A percentile compares a stretch with the other conserved stretches of the same genome.
Conservation (phyloP, 2,888 invertebrate species). For the Drosophila anomelani region DNA sequence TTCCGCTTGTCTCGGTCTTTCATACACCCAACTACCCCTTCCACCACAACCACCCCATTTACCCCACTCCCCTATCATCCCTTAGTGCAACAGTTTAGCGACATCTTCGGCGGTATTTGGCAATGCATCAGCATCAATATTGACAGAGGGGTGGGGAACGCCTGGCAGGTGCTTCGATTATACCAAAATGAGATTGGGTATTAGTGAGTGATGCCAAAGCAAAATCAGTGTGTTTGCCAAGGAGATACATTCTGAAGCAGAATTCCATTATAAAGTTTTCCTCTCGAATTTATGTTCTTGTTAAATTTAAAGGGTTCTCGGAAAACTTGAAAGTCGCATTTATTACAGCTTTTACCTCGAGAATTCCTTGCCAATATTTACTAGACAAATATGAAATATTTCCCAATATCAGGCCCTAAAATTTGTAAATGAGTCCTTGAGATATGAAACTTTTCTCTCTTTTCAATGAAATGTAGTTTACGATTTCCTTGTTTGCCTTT, state of each 20-base stretch:
- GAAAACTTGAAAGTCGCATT: neutral
- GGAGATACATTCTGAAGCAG: slow-evolving; percentile 3
- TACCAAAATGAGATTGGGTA: slow-evolving; percentile 40
- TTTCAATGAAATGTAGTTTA: slow-evolving; percentile 62
- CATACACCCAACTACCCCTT: neutral
- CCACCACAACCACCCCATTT: neutral
- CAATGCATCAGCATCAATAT: slow-evolving; percentile 77
- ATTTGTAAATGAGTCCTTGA: slow-evolving; percentile 46
- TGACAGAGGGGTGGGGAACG: slow-evolving; percentile 47
- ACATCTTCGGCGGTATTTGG: slow-evolving; percentile 46
- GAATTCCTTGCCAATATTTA: slow-evolving; percentile 10
- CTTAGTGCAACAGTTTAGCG: slow-evolving; percentile 67
- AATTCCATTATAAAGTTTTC: slow-evolving; percentile 7
- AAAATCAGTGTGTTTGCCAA: slow-evolving; percentile 20
- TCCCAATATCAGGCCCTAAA: slow-evolving; percentile 25
- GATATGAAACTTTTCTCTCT: slow-evolving; percentile 43
- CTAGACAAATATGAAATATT: slow-evolving; percentile 32
- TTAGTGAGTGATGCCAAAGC: slow-evolving; percentile 22
- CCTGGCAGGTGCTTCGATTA: slow-evolving; percentile 37
- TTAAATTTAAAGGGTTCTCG: slow-evolving; percentile 8
- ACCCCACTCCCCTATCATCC: slow-evolving; percentile 8
- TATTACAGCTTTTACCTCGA: neutral
- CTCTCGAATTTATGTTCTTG: slow-evolving; percentile 2
- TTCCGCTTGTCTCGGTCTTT: slow-evolving; percentile 59
- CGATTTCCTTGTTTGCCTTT: slow-evolving; percentile 46